phyloP scores from a whole-genome alignment of 1,140 invertebrate species.

The Solenopsis fugax region DNA sequence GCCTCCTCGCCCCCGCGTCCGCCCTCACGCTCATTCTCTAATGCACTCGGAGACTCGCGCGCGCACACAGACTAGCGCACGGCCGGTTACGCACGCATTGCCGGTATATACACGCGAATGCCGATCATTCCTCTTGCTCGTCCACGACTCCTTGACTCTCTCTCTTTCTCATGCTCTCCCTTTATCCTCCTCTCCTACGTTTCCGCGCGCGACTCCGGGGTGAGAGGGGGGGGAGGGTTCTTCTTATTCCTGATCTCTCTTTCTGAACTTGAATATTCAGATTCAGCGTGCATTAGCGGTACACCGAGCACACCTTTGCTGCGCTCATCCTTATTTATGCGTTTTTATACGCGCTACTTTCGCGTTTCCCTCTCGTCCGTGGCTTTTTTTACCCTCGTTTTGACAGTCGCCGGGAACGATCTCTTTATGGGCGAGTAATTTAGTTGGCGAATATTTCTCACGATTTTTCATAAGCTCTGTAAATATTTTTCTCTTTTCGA shows the following conservation, averaged over 20 bases:
- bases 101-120: slow-evolving; percentile 18
- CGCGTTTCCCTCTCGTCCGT: neutral
- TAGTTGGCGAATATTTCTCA: neutral
- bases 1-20: neutral
- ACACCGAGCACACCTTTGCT: slow-evolving; percentile 3
- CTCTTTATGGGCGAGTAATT: neutral
- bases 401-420: neutral
- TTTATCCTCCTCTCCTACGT: neutral
- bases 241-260: slow-evolving; percentile 10
- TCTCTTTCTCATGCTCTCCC: too few species aligned
- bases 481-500: neutral
- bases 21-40: slow-evolving; percentile 22
- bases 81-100: slow-evolving; percentile 6
- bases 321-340: slow-evolving; percentile 32
- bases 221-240: neutral
- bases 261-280: slow-evolving; percentile 46
- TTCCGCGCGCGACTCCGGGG: neutral
- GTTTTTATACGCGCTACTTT: slow-evolving; percentile 3
- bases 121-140: slow-evolving; percentile 63
- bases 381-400: neutral
- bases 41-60: slow-evolving; percentile 7
- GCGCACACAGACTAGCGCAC: neutral
- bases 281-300: slow-evolving; percentile 40
- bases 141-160: slow-evolving; percentile 20
- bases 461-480: neutral